These are phyloP conservation scores for Teleopsis dalmanni DNA, from an alignment of 1,140 invertebrate species.

Conservation along the genomic window DNA sequence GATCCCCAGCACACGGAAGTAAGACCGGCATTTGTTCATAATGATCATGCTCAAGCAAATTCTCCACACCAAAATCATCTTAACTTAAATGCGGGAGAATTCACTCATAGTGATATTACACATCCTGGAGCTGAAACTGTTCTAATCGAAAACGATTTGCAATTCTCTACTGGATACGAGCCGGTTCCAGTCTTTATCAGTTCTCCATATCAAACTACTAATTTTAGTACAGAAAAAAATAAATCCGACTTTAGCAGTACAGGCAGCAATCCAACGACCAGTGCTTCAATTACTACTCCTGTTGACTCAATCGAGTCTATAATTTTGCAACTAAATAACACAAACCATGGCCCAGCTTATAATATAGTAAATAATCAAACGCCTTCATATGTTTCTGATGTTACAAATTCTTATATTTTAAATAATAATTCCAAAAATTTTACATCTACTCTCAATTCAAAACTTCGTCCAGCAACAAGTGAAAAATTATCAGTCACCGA, in stretches of 20 bases:
- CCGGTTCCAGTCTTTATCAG: conserved; percentile 32
- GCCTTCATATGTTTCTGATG: conserved; percentile 1
- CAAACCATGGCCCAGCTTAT: conserved; percentile 45
- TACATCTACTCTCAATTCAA: neutral
- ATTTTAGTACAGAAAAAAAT: conserved; percentile 22
- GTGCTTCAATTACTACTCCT: conserved; percentile 43
- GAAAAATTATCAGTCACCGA: conserved; percentile 12
- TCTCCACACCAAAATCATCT: conserved; percentile 25
- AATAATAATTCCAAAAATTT: neutral
- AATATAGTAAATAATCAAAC: conserved; percentile 29
- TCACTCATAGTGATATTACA: conserved; percentile 42
- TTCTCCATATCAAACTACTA: conserved; percentile 20
- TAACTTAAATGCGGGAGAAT: conserved; percentile 29
- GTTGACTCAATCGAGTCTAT: conserved; percentile 54
- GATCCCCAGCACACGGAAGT: neutral
- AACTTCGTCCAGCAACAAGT: neutral
- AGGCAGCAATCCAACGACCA: conserved; percentile 30
- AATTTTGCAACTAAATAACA: conserved; percentile 59
- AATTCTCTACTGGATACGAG: conserved; percentile 40
- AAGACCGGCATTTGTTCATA: neutral
- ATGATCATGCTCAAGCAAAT: neutral
- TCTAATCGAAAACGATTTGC: conserved; percentile 34
- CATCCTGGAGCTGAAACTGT: conserved; percentile 42
- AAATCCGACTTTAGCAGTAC: neutral
- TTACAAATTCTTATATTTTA: too few relatives aligned